Conservation (phyloP, 2,888 invertebrate genomes). For the Drosophila hawaiiensis region DNA sequence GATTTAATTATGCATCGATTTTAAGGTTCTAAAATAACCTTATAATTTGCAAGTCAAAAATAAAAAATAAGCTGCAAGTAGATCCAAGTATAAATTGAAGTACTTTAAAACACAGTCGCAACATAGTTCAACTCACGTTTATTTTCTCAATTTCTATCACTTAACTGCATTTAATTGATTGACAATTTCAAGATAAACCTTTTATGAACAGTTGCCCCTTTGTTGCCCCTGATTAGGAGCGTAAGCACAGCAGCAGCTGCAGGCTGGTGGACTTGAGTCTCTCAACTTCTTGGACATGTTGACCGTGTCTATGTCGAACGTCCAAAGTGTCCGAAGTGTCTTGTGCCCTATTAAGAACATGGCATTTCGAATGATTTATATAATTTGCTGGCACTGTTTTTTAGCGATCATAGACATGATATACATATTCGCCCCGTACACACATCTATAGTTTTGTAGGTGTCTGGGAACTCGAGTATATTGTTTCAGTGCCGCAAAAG, state of each 20-base stretch:
- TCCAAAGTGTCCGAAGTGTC: constrained; percentile 69
- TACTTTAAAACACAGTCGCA: background rate
- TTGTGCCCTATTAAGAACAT: constrained; percentile 75
- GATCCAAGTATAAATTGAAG: background rate
- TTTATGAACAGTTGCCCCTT: constrained; percentile 18
- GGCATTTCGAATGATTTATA: constrained; percentile 77
- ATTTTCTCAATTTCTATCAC: constrained; percentile 5
- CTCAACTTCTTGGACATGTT: constrained; percentile 49
- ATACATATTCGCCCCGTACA: constrained; percentile 24
- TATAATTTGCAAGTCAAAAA: background rate
- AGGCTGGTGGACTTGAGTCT: constrained; percentile 27
- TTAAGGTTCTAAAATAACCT: constrained; percentile 4
- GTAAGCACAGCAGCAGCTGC: constrained; percentile 68
- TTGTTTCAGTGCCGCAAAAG: constrained; percentile 37
- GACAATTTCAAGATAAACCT: constrained; percentile 55
- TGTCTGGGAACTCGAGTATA: constrained; percentile 41
- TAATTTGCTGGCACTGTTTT: constrained; percentile 69
- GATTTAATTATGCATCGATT: background rate
- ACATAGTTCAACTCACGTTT: background rate
- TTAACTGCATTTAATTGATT: constrained; percentile 48
- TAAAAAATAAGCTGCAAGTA: background rate
- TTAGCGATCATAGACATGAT: constrained; percentile 52
- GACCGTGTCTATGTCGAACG: constrained; percentile 66
- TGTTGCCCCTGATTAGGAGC: constrained; percentile 18
- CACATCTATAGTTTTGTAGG: constrained; percentile 38